Base-by-base conservation (phyloP, 2,888 invertebrate genomes). In the Sminthurinus aureus region DNA sequence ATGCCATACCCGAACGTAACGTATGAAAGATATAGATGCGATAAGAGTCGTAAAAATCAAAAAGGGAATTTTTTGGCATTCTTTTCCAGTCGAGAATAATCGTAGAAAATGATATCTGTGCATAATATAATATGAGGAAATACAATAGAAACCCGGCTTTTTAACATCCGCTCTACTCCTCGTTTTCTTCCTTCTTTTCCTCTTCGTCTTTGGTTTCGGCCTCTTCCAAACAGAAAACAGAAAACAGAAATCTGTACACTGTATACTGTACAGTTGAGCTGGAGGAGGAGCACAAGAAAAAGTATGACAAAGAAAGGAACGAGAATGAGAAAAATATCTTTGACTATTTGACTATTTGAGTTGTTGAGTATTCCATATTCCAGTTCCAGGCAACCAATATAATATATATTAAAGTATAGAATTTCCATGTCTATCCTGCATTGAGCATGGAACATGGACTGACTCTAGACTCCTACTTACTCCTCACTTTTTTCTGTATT, bases 1-100 rank as follows among this genome's bases (percentile, higher is more conserved):
- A 73, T 12, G 11, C 18, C 18, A 73, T 2, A 73, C 22, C 18
- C 9, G 24, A 26, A 24, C 26, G 13, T 11, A 79, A 51, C n/a
- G 79, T 71, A 80, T 71, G 80, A 80, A 51, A 85, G 85, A 84
- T 85, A 84, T 84, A 84, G 85, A 84, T 85, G 79, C 81, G 83
- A 85, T 85, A 84, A 82, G 84, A 83, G 85, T 86, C 84, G 84
- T 86, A 86, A 86, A 85, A 86, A 85, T 85, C 85, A 84, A 86
- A 86, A 84, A 84, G 84, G 82, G 83, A 85, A 82, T 84, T 82
- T 83, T 84, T 84, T 84, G 82, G 83, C 86, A 85, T 86, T 85
- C 84, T 84, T 84, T 86, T 82, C 73, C 52, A 82, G 83, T 81
- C 82, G 6, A 77, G 81, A 85, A 83, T 86, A 86, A 85, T 86